Conservation (phyloP, 2,888 invertebrate genomes). For the Anaspis maculata region DNA sequence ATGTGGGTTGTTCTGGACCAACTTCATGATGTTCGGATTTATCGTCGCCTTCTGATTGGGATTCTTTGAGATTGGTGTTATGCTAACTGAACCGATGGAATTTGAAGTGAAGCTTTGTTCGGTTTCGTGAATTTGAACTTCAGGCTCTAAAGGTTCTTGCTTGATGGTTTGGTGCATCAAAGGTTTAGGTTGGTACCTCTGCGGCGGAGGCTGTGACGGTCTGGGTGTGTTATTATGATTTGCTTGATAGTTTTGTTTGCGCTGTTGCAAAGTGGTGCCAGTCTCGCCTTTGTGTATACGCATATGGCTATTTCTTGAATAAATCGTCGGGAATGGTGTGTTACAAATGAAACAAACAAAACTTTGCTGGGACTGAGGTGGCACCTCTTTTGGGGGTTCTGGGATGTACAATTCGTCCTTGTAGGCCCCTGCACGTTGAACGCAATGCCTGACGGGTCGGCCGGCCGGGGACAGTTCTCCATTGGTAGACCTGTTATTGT, state of each 20-base stretch:
- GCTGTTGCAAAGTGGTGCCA: not conserved
- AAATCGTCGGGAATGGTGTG: slow-evolving; percentile 38
- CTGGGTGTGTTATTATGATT: slow-evolving; percentile 5
- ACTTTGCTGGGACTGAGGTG: slow-evolving; percentile 21
- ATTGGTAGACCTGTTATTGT: slow-evolving; percentile 8
- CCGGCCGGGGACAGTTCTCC: slow-evolving; percentile 28
- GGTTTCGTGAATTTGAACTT: slow-evolving; percentile 40
- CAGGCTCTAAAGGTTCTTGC: slow-evolving; percentile 37
- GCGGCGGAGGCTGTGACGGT: slow-evolving; percentile 4
- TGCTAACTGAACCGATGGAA: slow-evolving; percentile 32
- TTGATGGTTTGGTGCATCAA: slow-evolving; percentile 19
- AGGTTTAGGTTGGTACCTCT: slow-evolving; percentile 3
- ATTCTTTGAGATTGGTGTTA: slow-evolving; percentile 37
- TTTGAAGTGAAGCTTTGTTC: slow-evolving; percentile 14
- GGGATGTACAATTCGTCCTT: slow-evolving; percentile 28
- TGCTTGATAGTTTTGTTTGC: no score
- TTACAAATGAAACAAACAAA: slow-evolving; percentile 38
- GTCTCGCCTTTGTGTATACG: slow-evolving; percentile 38
- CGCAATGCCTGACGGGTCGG: slow-evolving; percentile 36
- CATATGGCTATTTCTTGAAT: slow-evolving; percentile 41
- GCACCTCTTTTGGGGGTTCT: not conserved
- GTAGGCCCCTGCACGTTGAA: slow-evolving; percentile 34
- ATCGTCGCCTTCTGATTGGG: slow-evolving; percentile 29
- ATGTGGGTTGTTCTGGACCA: slow-evolving; percentile 41
- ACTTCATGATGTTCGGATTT: slow-evolving; percentile 36